Conservation (phyloP, 2,113 vertebrate genomes). For the Balaeniceps rex region DNA sequence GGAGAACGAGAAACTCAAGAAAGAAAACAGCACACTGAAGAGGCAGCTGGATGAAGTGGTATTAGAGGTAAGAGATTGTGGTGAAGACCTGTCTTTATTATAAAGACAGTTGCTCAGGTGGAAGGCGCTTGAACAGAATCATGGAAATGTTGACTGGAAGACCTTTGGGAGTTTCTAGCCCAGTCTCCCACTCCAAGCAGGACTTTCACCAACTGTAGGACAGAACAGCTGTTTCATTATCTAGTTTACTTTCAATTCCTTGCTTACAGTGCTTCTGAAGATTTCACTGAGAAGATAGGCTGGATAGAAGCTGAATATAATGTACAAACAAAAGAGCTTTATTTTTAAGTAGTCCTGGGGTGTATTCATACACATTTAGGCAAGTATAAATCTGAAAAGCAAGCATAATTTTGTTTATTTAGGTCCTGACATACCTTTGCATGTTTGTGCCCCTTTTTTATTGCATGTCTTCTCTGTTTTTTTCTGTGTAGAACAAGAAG, state of each 20-base stretch:
- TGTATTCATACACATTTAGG: background rate
- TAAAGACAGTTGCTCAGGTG: background rate
- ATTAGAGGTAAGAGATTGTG: constrained; percentile 76
- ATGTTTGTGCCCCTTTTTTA: background rate
- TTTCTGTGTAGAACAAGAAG: constrained; percentile 79
- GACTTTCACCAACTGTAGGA: background rate
- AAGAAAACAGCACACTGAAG: constrained; percentile 89
- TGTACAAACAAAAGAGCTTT: background rate
- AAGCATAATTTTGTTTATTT: background rate
- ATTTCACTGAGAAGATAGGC: background rate
- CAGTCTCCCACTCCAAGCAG: background rate
- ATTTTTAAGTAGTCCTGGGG: background rate
- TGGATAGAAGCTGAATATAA: background rate
- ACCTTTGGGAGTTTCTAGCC: background rate
- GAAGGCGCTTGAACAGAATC: background rate
- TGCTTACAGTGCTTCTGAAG: background rate
- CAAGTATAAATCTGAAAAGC: background rate
- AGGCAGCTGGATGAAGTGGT: constrained; percentile 87
- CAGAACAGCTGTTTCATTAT: background rate
- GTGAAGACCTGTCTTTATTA: background rate
- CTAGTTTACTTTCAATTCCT: background rate
- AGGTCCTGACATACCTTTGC: background rate
- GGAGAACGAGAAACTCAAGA: constrained; percentile 89
- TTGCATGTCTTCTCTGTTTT: background rate
- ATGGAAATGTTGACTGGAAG: background rate